These are phyloP conservation scores for Drosophila anomelani DNA, from an alignment of 2,888 invertebrate genomes.

Conservation along the genomic window DNA sequence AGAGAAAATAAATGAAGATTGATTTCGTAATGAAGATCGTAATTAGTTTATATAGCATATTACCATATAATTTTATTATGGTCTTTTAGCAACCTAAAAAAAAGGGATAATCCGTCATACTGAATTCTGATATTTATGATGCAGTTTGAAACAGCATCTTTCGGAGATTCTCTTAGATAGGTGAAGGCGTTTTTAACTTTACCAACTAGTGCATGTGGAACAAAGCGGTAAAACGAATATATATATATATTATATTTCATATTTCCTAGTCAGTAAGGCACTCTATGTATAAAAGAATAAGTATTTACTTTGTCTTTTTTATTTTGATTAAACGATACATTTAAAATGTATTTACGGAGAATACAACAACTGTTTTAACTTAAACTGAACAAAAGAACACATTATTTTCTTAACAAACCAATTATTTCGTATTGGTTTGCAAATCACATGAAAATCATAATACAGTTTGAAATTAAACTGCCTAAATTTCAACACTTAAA, in stretches of 20 bases:
- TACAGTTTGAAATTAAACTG: neutral
- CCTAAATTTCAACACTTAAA: neutral
- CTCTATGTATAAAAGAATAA: neutral
- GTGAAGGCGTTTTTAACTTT: neutral
- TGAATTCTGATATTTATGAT: neutral
- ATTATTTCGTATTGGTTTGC: neutral
- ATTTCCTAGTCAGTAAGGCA: neutral
- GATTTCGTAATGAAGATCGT: too few relatives aligned
- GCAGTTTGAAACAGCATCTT: neutral
- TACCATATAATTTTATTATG: neutral
- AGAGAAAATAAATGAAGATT: neutral
- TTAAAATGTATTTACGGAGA: neutral
- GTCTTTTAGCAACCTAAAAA: neutral
- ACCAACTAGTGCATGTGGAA: neutral
- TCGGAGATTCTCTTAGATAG: neutral
- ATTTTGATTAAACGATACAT: neutral
- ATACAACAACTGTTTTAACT: neutral
- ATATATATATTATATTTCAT: neutral
- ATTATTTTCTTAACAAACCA: neutral
- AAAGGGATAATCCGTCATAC: neutral
- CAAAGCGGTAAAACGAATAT: neutral
- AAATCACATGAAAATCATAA: slow-evolving; percentile 4
- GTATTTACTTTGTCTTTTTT: neutral
- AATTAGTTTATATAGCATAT: neutral
- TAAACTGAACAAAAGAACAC: neutral